Conservation (phyloP, 2,113 vertebrate species). For the Erinaceus europaeus region DNA sequence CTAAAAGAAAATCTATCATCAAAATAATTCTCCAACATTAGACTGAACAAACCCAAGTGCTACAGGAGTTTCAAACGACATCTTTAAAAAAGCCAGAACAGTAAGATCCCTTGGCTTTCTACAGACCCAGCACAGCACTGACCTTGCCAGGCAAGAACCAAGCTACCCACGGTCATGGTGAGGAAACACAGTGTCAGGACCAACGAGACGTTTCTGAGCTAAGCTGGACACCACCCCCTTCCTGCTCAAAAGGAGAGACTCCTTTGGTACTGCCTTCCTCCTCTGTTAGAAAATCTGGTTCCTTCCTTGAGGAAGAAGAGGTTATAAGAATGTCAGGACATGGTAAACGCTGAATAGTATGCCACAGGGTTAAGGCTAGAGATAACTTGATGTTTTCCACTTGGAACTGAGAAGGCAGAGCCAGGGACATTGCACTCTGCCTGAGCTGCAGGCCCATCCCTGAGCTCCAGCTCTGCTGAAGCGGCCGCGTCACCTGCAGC, state of each 20-base stretch:
- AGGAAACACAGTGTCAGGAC: background rate
- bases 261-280: background rate
- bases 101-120: background rate
- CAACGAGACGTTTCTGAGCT: background rate
- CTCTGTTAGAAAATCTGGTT: background rate
- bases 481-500: background rate
- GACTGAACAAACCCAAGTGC: background rate
- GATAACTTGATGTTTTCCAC: background rate
- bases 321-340: background rate
- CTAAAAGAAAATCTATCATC: conserved; percentile 10
- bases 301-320: background rate
- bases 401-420: background rate
- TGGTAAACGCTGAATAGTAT: background rate
- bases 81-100: background rate
- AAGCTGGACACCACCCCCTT: background rate
- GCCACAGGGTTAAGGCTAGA: conserved; percentile 20
- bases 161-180: background rate
- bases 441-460: background rate
- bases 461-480: too few relatives aligned
- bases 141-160: background rate
- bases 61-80: background rate
- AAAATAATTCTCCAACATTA: background rate
- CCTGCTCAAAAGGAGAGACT: conserved; percentile 2
- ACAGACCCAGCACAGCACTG: background rate
- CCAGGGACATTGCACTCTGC: background rate